Evolutionary conservation across 2,113 vertebrate species (phyloP).

Genomic region (Chlorocebus sabaeus): DNA sequence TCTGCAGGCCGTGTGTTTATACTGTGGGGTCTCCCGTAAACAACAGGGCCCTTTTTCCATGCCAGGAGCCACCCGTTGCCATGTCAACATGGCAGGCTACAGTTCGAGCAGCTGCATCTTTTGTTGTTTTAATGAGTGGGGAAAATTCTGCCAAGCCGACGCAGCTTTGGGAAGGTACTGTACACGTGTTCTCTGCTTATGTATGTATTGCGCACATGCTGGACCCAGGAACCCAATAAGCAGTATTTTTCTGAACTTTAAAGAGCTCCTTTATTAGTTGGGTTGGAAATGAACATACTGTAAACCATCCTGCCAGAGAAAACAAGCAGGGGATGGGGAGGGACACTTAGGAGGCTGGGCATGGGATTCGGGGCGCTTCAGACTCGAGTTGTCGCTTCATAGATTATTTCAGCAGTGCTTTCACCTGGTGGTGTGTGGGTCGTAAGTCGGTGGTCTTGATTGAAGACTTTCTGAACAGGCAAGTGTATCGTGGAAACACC

Average conservation of each 20-base stretch:
- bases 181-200: constrained; percentile 69
- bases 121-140: constrained; percentile 95
- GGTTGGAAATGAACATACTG: constrained; percentile 50
- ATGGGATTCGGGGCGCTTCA: background rate
- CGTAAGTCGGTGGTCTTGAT: constrained; percentile 45
- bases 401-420: background rate
- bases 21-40: constrained; percentile 96
- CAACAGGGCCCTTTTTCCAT: constrained; percentile 98
- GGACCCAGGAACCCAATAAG: constrained; percentile 31
- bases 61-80: constrained; percentile 97
- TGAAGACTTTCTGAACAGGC: constrained; percentile 26
- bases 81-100: constrained; percentile 98
- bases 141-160: constrained; percentile 90
- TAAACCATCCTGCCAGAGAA: constrained; percentile 18
- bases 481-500: background rate
- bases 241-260: constrained; percentile 53
- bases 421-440: constrained; percentile 36
- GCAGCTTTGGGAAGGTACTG: constrained; percentile 85
- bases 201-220: constrained; percentile 54
- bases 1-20: constrained; percentile 94
- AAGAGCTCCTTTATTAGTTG: constrained; percentile 55
- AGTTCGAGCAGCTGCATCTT: constrained; percentile 88
- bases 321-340: background rate
- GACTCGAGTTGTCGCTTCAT: constrained; percentile 7
- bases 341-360: background rate